These are phyloP conservation scores for Xerus inauris DNA, from an alignment of 2,113 vertebrate genomes.

Conservation along the genomic window DNA sequence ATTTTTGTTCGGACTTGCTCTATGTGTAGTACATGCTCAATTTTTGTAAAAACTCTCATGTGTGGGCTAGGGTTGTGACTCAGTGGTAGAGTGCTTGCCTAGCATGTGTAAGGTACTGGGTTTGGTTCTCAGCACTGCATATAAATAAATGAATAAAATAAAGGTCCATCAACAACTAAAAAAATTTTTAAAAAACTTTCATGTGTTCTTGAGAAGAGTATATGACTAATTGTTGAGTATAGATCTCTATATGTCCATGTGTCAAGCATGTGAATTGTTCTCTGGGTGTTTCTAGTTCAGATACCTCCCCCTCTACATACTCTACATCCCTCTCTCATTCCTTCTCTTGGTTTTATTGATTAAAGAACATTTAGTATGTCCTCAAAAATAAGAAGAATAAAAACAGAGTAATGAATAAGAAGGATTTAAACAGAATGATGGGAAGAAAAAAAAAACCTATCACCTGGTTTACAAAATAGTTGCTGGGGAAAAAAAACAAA, in stretches of 20 bases:
- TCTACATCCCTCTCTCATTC: background rate
- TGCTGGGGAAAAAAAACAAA: background rate
- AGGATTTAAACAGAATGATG: slow-evolving; percentile 23
- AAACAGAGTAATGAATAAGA: too few species aligned
- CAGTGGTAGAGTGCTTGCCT: too few species aligned
- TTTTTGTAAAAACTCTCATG: background rate
- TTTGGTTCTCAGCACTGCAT: too few species aligned
- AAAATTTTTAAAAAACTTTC: too few species aligned
- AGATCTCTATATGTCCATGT: background rate
- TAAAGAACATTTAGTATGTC: slow-evolving; percentile 10
- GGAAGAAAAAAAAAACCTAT: background rate
- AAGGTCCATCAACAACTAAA: too few species aligned
- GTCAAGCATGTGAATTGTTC: background rate
- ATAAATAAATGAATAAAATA: too few species aligned
- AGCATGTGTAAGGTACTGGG: too few species aligned
- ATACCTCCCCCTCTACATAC: too few species aligned
- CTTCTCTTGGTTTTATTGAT: background rate
- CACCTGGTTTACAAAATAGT: background rate
- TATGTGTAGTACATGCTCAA: background rate
- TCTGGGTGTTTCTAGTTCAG: background rate
- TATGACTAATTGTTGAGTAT: background rate
- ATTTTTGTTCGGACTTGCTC: background rate
- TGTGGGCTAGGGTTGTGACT: too few species aligned
- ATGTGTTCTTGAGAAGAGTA: background rate
- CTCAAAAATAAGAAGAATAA: slow-evolving; percentile 5